A percentile compares a stretch with the other conserved stretches of the same genome.
These are phyloP conservation scores for Sinocyclocheilus grahami DNA, from an alignment of 2,113 vertebrate genomes.

Conservation along the genomic window DNA sequence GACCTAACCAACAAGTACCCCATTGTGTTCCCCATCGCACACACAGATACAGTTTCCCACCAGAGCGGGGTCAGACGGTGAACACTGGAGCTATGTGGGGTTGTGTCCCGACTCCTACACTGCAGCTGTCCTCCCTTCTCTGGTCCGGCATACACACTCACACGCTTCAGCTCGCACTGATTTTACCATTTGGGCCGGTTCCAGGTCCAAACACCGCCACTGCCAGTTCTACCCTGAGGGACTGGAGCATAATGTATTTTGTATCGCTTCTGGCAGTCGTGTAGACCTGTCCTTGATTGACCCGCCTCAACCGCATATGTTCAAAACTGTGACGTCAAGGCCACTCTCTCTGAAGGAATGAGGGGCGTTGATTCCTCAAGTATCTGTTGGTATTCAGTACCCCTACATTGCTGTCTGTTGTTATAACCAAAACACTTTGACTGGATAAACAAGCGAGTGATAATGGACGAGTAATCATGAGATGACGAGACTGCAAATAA, in stretches of 20 bases:
- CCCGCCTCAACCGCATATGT: constrained; percentile 57
- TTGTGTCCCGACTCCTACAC: constrained; percentile 63
- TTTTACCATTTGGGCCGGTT: constrained; percentile 65
- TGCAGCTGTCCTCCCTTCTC: constrained; percentile 65
- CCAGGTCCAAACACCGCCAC: constrained; percentile 63
- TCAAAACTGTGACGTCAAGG: constrained; percentile 64
- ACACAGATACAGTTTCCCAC: constrained; percentile 47
- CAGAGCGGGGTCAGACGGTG: constrained; percentile 68
- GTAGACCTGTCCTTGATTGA: constrained; percentile 71
- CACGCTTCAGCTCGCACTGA: constrained; percentile 57
- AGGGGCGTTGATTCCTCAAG: constrained; percentile 38
- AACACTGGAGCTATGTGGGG: constrained; percentile 61
- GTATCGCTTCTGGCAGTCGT: constrained; percentile 65
- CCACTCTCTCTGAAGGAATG: constrained; percentile 46
- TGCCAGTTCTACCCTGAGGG: constrained; percentile 67
- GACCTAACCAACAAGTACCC: constrained; percentile 22
- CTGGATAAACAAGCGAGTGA: neutral
- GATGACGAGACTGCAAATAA: constrained; percentile 17
- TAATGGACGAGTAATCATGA: constrained; percentile 25
- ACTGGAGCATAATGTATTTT: constrained; percentile 73
- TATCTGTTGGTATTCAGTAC: constrained; percentile 19
- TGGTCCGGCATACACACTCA: constrained; percentile 51
- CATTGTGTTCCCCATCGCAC: constrained; percentile 6
- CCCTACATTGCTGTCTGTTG: neutral
- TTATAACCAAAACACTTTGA: neutral